A percentile compares a stretch with the other conserved stretches of the same genome.
Evolutionary conservation across 2,888 invertebrate genomes (phyloP).

Genomic region (Melanargia galathea): DNA sequence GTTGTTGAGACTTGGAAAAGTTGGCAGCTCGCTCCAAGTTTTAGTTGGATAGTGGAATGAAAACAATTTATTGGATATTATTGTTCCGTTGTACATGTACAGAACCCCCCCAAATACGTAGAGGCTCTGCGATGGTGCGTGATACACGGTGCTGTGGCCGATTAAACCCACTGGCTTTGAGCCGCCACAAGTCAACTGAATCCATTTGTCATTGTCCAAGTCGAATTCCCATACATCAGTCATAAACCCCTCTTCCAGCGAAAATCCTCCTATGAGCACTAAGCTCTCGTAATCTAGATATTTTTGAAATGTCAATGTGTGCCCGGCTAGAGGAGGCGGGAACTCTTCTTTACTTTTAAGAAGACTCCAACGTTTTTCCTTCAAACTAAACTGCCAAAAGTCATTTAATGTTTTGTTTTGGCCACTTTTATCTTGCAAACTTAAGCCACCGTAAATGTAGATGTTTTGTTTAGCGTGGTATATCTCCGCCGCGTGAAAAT

Average conservation of each 20-base stretch:
- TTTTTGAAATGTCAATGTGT: conserved; percentile 91
- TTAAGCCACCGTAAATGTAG: conserved; percentile 94
- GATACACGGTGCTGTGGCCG: conserved; percentile 95
- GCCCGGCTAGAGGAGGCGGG: conserved; percentile 92
- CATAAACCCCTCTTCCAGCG: conserved; percentile 87
- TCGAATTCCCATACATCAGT: conserved; percentile 91
- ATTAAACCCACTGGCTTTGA: conserved; percentile 90
- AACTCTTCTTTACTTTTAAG: conserved; percentile 81
- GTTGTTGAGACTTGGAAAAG: conserved; percentile 85
- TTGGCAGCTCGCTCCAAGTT: conserved; percentile 90
- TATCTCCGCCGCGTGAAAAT: conserved; percentile 96
- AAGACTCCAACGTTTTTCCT: conserved; percentile 91
- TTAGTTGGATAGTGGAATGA: conserved; percentile 88
- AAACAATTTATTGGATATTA: conserved; percentile 89
- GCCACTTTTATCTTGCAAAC: conserved; percentile 80
- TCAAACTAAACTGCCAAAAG: conserved; percentile 96
- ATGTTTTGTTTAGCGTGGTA: conserved; percentile 91
- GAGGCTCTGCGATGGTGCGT: conserved; percentile 89
- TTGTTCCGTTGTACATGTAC: conserved; percentile 87
- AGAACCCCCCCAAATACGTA: conserved; percentile 95
- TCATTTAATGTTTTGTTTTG: conserved; percentile 89
- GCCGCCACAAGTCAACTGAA: conserved; percentile 85
- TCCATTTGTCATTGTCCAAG: conserved; percentile 88
- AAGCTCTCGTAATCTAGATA: conserved; percentile 88
- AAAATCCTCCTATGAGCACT: conserved; percentile 93